A percentile compares a stretch with the other conserved stretches of the same genome.
phyloP scores from a whole-genome alignment of 2,113 vertebrate species.

The Istiophorus platypterus region DNA sequence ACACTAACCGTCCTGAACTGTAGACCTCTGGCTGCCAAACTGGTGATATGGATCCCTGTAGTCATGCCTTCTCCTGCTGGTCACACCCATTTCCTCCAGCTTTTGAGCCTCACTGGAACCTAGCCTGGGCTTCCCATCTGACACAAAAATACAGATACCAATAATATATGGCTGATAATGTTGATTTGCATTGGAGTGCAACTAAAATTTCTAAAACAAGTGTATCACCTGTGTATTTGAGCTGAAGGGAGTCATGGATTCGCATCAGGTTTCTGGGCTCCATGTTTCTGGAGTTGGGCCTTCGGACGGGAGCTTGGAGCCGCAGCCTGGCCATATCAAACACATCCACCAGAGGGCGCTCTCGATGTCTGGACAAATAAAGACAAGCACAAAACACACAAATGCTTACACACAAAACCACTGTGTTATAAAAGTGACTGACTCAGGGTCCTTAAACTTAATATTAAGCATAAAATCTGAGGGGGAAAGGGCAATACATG shows the following conservation, averaged over 20 bases:
- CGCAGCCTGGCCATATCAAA: conserved; percentile 93
- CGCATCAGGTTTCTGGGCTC: conserved; percentile 85
- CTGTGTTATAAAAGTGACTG: no score
- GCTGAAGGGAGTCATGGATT: conserved; percentile 87
- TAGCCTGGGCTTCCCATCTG: conserved; percentile 86
- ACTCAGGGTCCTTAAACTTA: no score
- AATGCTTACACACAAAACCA: not conserved
- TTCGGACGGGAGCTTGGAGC: conserved; percentile 87
- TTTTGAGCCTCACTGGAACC: conserved; percentile 73
- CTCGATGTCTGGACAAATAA: conserved; percentile 67
- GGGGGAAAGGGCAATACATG: no score
- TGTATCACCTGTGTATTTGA: conserved; percentile 85
- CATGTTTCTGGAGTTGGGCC: conserved; percentile 83
- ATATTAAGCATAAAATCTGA: no score
- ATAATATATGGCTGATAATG: not conserved
- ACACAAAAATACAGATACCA: conserved; percentile 1
- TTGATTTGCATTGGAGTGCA: not conserved
- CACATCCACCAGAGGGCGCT: conserved; percentile 85
- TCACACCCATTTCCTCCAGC: conserved; percentile 75
- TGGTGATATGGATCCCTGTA: conserved; percentile 85
- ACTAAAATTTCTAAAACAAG: fast-evolving
- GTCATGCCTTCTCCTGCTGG: conserved; percentile 86
- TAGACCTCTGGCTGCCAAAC: conserved; percentile 84
- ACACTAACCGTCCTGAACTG: conserved; percentile 70
- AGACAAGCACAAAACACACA: not conserved